These are phyloP conservation scores for Tadarida brasiliensis DNA, from an alignment of 2,797 vertebrate species.

Conservation along the genomic window DNA sequence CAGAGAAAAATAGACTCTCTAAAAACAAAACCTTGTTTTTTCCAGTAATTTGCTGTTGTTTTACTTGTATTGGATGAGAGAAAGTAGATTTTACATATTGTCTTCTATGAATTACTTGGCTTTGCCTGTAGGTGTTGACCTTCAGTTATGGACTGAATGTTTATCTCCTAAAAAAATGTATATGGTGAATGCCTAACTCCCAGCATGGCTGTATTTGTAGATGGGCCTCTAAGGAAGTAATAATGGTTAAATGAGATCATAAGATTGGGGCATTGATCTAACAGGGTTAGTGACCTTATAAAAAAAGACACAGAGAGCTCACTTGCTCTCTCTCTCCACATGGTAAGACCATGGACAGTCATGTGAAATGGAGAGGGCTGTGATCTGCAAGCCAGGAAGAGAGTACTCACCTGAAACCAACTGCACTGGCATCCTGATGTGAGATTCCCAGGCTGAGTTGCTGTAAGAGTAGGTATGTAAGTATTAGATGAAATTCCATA, in stretches of 20 bases:
- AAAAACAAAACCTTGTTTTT: neutral
- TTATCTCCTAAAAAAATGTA: neutral
- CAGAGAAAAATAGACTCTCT: conserved; percentile 64
- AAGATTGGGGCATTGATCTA: neutral
- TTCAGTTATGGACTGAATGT: neutral
- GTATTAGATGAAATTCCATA: neutral
- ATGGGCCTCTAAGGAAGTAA: neutral
- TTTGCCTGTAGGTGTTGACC: conserved; percentile 8
- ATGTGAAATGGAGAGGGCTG: neutral
- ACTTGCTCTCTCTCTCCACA: neutral
- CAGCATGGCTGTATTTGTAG: neutral
- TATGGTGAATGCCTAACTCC: neutral
- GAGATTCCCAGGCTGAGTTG: neutral
- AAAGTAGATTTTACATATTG: neutral
- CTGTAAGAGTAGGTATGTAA: neutral
- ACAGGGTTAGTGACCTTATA: neutral
- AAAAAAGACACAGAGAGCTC: neutral
- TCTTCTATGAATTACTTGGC: conserved; percentile 17
- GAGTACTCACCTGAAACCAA: neutral
- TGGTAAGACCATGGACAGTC: neutral
- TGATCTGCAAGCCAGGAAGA: neutral
- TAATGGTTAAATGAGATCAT: neutral
- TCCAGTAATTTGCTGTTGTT: neutral
- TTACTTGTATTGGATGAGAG: neutral
- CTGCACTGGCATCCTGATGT: neutral